Evolutionary conservation across 2,888 invertebrate genomes (phyloP).

Genomic region (Yponomeuta plumbellus): DNA sequence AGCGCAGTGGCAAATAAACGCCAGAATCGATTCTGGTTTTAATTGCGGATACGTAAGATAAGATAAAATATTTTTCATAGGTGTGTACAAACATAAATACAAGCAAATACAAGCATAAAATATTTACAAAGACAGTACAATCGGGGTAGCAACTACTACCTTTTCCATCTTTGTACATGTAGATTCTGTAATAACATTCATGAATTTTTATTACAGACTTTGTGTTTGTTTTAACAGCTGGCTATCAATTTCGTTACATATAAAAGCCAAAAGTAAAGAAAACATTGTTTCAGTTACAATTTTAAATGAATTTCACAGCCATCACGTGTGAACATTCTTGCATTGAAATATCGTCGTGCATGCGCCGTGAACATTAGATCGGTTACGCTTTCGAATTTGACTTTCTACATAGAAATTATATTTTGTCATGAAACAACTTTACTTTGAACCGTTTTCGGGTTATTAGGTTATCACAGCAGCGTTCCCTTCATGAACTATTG

Average conservation of each 20-base stretch:
- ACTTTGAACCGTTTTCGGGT: slow-evolving; percentile 42
- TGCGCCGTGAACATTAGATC: slow-evolving; percentile 64
- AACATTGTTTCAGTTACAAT: background rate
- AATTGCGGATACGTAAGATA: too few species aligned
- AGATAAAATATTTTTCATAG: too few species aligned
- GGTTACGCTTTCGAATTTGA: slow-evolving; percentile 67
- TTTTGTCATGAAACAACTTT: slow-evolving; percentile 67
- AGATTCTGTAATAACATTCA: background rate
- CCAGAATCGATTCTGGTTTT: too few species aligned
- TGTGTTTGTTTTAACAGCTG: background rate
- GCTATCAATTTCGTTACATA: background rate
- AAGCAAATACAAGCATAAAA: too few species aligned
- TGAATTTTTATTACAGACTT: background rate
- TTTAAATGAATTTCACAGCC: slow-evolving; percentile 15
- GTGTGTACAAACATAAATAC: too few species aligned
- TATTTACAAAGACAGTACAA: too few species aligned
- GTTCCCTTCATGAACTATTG: slow-evolving; percentile 24
- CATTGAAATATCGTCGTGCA: slow-evolving; percentile 52
- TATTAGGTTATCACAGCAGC: slow-evolving; percentile 55
- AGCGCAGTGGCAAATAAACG: too few species aligned
- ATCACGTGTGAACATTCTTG: slow-evolving; percentile 53
- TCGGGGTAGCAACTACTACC: too few species aligned
- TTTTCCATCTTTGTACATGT: background rate
- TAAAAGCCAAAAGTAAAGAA: background rate
- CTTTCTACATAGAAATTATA: slow-evolving; percentile 64